A percentile compares a stretch with the other conserved stretches of the same genome.
These are phyloP conservation scores for Leucopsar rothschildi DNA, from an alignment of 2,113 vertebrate species.

Conservation along the genomic window DNA sequence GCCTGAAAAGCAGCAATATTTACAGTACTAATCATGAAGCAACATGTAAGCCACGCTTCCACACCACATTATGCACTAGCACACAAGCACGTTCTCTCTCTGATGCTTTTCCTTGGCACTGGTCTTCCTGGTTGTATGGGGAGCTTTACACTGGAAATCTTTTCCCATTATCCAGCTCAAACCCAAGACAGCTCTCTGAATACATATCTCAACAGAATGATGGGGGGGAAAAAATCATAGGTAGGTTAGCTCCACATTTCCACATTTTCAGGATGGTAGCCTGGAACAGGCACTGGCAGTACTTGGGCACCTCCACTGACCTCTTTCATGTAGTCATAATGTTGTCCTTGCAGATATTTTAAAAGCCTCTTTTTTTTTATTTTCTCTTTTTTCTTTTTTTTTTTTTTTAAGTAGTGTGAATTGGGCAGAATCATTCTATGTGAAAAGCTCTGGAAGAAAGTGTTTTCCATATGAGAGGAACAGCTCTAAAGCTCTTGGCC, in stretches of 20 bases:
- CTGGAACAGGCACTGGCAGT: neutral
- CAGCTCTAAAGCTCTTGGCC: neutral
- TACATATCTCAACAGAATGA: neutral
- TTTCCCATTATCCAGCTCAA: neutral
- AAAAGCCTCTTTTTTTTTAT: neutral
- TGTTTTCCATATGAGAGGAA: accelerated
- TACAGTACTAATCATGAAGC: neutral
- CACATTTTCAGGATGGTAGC: neutral
- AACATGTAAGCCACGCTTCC: accelerated
- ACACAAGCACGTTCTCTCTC: accelerated
- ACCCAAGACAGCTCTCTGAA: neutral
- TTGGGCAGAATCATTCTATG: neutral
- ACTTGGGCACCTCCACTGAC: neutral
- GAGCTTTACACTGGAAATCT: neutral
- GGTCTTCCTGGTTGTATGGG: neutral
- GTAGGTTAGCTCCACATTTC: neutral
- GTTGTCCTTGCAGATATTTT: neutral
- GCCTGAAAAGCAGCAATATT: neutral
- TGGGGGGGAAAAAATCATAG: neutral
- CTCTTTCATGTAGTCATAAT: neutral
- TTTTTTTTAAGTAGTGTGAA: neutral
- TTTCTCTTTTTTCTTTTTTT: too few relatives aligned
- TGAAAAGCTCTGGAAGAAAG: neutral
- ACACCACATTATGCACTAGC: neutral
- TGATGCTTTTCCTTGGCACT: neutral